phyloP scores from a whole-genome alignment of 1,140 invertebrate genomes.

The Elymnias hypermnestra region DNA sequence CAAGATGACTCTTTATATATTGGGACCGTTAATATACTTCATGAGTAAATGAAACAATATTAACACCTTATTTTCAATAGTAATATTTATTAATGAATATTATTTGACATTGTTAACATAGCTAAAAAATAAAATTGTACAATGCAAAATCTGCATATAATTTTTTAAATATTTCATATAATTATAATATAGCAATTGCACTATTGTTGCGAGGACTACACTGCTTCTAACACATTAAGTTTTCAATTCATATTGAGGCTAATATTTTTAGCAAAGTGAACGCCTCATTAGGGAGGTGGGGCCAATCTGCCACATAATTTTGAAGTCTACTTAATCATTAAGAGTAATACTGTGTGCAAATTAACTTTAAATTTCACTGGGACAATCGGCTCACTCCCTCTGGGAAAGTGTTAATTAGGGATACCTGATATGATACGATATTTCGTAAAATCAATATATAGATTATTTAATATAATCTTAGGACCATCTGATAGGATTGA shows the following conservation, averaged over 20 bases:
- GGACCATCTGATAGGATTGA: too few relatives aligned
- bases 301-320: constrained; percentile 54
- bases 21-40: too few relatives aligned
- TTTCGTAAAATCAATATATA: too few relatives aligned
- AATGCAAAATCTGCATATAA: constrained; percentile 71
- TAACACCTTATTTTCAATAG: constrained; percentile 65
- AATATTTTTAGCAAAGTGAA: constrained; percentile 41
- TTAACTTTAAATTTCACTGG: constrained; percentile 64
- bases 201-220: constrained; percentile 73
- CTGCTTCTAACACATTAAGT: constrained; percentile 61
- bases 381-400: constrained; percentile 33
- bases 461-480: too few relatives aligned
- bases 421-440: too few relatives aligned
- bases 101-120: constrained; percentile 70
- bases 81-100: constrained; percentile 72
- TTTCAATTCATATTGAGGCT: constrained; percentile 50
- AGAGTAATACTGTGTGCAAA: constrained; percentile 70
- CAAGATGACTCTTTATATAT: too few relatives aligned
- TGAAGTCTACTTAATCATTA: constrained; percentile 53
- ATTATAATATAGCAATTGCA: constrained; percentile 69
- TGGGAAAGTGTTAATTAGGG: too few relatives aligned
- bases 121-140: constrained; percentile 74
- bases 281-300: constrained; percentile 62
- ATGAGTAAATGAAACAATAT: constrained; percentile 47
- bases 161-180: constrained; percentile 58